These are phyloP conservation scores for Falco peregrinus DNA, from an alignment of 2,797 vertebrate species.

Conservation along the genomic window DNA sequence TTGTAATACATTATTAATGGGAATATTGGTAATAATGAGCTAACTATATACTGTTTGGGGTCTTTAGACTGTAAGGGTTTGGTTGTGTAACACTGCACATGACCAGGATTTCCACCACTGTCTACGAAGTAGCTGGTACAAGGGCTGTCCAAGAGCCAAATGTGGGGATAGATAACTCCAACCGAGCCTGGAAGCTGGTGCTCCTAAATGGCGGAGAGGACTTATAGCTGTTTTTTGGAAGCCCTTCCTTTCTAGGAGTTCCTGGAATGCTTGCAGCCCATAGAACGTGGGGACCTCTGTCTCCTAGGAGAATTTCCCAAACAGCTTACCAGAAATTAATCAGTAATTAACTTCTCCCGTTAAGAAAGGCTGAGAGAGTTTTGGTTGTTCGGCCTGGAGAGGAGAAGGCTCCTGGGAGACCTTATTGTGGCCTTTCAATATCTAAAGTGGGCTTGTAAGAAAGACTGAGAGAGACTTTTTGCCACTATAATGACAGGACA, in stretches of 20 bases:
- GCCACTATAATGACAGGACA: not conserved
- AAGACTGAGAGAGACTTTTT: not conserved
- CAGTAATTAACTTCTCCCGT: not conserved
- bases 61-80: not conserved
- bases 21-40: not conserved
- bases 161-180: not conserved
- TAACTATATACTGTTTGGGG: not conserved
- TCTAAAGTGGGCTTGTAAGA: not conserved
- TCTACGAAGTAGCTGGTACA: not conserved
- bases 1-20: not conserved
- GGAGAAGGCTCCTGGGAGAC: not conserved
- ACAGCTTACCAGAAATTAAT: not conserved
- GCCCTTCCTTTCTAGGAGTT: conserved; percentile 71
- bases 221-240: conserved; percentile 65
- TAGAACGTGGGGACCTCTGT: conserved; percentile 63
- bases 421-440: not conserved
- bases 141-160: not conserved
- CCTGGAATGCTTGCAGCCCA: conserved; percentile 66
- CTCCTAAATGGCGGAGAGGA: not conserved
- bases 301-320: conserved; percentile 39
- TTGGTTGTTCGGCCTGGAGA: not conserved
- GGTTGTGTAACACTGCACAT: not conserved
- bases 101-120: not conserved
- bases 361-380: not conserved
- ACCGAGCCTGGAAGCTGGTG: not conserved